Percentiles rank a stretch among this genome's conserved stretches.
Evolutionary conservation across 2,797 vertebrate species (phyloP).

Genomic region (Cuculus canorus): DNA sequence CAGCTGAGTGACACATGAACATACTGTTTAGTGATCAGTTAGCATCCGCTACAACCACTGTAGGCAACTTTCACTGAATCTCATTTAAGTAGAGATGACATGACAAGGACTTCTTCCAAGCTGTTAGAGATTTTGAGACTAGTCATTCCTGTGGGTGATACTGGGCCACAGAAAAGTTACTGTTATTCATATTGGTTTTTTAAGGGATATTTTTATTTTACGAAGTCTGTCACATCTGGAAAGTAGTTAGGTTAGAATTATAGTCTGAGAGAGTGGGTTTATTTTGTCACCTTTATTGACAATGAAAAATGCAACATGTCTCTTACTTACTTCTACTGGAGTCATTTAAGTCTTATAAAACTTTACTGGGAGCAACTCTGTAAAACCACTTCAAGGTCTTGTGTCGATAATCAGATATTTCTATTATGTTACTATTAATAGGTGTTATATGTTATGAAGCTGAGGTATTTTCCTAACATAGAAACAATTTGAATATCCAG

Average conservation of each 20-base stretch:
- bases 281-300: neutral
- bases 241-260: neutral
- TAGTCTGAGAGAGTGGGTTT: fast-evolving
- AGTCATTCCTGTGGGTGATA: neutral
- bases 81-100: neutral
- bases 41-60: neutral
- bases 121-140: neutral
- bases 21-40: fast-evolving
- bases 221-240: neutral
- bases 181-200: neutral
- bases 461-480: neutral
- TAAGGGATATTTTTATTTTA: neutral
- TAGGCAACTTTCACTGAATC: neutral
- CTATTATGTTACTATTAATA: neutral
- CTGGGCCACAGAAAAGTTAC: neutral
- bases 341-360: neutral
- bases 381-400: neutral
- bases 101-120: neutral
- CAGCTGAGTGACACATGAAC: neutral
- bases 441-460: neutral
- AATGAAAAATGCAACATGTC: neutral
- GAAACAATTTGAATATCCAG: neutral
- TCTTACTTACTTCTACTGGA: neutral
- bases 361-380: neutral
- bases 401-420: neutral